Base-by-base conservation (phyloP, 2,888 invertebrate species). In the Chloroclysta siterata region DNA sequence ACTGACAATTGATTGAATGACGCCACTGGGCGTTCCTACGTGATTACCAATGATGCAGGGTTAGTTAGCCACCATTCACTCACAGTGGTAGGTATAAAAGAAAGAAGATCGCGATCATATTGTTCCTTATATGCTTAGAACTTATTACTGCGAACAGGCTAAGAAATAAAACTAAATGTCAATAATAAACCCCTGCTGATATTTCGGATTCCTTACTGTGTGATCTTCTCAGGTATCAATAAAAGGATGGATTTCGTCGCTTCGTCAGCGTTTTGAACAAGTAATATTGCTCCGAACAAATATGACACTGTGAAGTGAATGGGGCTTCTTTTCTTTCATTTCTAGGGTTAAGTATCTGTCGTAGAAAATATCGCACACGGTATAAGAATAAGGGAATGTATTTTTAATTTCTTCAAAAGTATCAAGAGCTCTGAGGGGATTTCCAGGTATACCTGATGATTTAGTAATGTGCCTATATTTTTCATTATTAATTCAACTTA, bases 241-340 rank as follows among this genome's bases (percentile, higher is more conserved):
- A 56, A 47, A 53, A 50, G 48, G 56, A 48, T 48, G 14, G 41
- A 48, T 48, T 48, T 36, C 29, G 22, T 33, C 52, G 58, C 42
- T 17, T 46, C 52, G 14, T 47, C 52, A 53, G 47, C 53, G 46
- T 36, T 53, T 15, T 13, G 33, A 47, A 39, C 33, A 22, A 36
- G 39, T 17, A 60, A 60, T 53, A 47, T 47, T 39, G 47, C 46
- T 11, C 13, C 28, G 33, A 60, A 41, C 48, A 56, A 56, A 56
- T 48, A 56, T 56, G 48, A 56, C 55, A 56, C 55, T 14, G 28
- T 39, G 48, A 28, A 28, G 14, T 46, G 46, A 54, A 46, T 29
- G n/a, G 36, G 47, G 17, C 36, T 36, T 6, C 29, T 51, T 36
- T 11, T 41, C n/a, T 17, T 5, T 22, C 17, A 22, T 8, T n/a